These are phyloP conservation scores for Ictalurus furcatus DNA, from an alignment of 2,113 vertebrate genomes.

Conservation along the genomic window DNA sequence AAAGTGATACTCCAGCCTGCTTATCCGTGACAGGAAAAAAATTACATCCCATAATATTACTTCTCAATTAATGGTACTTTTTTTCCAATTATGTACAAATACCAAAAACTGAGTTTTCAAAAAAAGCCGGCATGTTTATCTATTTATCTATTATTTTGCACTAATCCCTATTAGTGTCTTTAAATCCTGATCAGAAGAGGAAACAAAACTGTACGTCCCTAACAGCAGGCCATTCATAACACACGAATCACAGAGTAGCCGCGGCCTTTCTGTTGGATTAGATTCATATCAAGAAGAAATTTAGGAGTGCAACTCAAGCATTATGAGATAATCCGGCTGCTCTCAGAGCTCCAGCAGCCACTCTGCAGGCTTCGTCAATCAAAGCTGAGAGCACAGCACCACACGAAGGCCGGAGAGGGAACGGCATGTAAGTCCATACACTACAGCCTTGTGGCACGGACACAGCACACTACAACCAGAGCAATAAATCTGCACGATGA, in stretches of 20 bases:
- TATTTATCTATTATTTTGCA: not conserved
- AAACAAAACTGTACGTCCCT: conserved; percentile 59
- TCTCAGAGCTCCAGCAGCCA: conserved; percentile 30
- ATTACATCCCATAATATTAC: not conserved
- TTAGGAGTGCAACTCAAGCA: conserved; percentile 60
- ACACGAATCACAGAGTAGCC: conserved; percentile 56
- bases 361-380: conserved; percentile 7
- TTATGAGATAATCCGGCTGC: conserved; percentile 51
- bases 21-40: not conserved
- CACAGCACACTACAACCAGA: conserved; percentile 34
- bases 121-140: not conserved
- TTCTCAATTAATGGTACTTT: not conserved
- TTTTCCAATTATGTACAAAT: not conserved
- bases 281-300: conserved; percentile 69
- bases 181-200: conserved; percentile 36
- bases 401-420: conserved; percentile 61
- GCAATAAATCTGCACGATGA: conserved; percentile 45
- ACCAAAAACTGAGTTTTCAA: not conserved
- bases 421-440: conserved; percentile 33
- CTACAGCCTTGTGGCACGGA: conserved; percentile 19
- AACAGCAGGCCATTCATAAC: conserved; percentile 71
- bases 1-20: not conserved
- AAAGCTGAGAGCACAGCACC: conserved; percentile 75
- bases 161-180: conserved; percentile 30
- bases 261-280: conserved; percentile 58